Percentiles rank a stretch among this genome's conserved stretches.
Evolutionary conservation across 53 echinoderm and acorn worm species (phyloP).

Genomic region (Mesocentrotus franciscanus): DNA sequence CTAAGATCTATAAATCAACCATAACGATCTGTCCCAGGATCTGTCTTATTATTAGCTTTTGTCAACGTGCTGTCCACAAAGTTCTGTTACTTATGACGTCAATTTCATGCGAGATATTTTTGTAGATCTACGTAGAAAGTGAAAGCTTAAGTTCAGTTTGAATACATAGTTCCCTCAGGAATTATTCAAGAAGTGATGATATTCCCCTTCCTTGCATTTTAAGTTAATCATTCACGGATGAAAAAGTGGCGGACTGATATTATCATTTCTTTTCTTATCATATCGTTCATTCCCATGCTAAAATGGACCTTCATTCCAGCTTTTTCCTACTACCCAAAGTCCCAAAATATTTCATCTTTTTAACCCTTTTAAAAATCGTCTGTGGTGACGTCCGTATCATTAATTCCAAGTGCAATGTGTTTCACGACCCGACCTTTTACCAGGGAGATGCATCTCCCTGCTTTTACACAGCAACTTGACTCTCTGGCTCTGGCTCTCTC

Average conservation of each 20-base stretch:
- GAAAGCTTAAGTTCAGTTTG: not conserved
- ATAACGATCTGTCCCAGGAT: not conserved
- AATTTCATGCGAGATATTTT: not conserved
- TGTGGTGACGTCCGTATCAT: not conserved
- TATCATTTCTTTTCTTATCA: not conserved
- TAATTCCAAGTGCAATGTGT: not conserved
- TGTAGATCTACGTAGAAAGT: not conserved
- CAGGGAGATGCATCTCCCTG: no score
- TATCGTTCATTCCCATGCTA: not conserved
- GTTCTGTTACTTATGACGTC: conserved; percentile 4
- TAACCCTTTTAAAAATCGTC: not conserved
- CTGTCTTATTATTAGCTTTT: not conserved
- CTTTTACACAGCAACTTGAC: not conserved
- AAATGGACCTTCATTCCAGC: not conserved
- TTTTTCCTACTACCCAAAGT: not conserved
- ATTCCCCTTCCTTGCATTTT: not conserved
- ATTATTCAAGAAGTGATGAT: not conserved
- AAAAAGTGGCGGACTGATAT: not conserved
- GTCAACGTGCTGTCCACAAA: not conserved
- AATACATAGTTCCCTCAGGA: not conserved
- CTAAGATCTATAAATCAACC: not conserved
- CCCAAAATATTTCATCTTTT: not conserved
- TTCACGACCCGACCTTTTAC: not conserved
- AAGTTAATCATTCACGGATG: not conserved
- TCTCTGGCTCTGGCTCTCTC: not conserved